Percentiles rank a stretch among this genome's conserved stretches.
Conservation (phyloP, 2,888 invertebrate species). For the Eurytoma californica region DNA sequence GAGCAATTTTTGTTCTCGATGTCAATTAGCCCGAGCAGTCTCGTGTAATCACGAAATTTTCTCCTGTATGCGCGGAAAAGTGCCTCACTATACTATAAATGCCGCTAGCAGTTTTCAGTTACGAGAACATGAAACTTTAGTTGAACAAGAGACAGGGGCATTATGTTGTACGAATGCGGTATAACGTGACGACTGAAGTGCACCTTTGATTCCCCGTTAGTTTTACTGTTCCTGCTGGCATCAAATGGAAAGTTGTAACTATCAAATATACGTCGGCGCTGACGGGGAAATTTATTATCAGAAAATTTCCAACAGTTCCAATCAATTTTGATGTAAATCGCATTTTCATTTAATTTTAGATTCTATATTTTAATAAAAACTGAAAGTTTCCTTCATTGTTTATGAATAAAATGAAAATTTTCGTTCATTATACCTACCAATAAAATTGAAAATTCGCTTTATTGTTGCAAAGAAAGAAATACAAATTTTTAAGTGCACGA, state of each 20-base stretch:
- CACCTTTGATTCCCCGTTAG: conserved; percentile 19
- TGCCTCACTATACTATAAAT: neutral
- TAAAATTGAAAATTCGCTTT: too few species aligned
- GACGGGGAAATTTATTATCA: conserved; percentile 1
- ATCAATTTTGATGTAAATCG: neutral
- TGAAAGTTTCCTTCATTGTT: neutral
- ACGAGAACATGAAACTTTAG: conserved; percentile 5
- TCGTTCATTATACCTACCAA: too few species aligned
- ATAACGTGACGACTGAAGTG: neutral
- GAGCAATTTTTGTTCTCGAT: too few species aligned
- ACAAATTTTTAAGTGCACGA: too few species aligned
- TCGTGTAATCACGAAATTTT: too few species aligned
- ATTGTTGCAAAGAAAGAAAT: too few species aligned
- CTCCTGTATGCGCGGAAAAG: neutral
- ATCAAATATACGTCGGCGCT: neutral
- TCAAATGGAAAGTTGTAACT: conserved; percentile 22
- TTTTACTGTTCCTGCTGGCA: conserved; percentile 13
- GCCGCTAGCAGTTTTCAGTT: conserved; percentile 33
- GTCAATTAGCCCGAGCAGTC: too few species aligned
- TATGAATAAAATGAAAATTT: too few species aligned
- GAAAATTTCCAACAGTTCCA: neutral
- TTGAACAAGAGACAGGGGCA: conserved; percentile 14
- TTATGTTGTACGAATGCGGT: conserved; percentile 14
- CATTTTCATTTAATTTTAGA: neutral
- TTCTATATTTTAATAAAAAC: too few species aligned